Conservation (phyloP, 2,113 vertebrate species). For the Salminus brasiliensis region DNA sequence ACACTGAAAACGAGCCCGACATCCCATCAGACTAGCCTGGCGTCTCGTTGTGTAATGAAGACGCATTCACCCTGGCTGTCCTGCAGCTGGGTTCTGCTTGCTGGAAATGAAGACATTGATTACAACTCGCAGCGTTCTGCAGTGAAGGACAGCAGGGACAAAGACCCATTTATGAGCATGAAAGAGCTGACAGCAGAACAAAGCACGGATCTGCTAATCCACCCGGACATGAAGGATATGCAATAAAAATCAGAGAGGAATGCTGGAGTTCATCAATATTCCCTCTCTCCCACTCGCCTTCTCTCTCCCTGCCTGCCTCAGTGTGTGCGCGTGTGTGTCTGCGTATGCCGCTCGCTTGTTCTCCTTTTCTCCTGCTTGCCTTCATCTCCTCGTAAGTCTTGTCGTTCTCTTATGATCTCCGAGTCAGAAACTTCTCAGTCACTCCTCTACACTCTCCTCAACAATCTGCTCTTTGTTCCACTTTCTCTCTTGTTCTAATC, state of each 20-base stretch:
- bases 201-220: slow-evolving; percentile 59
- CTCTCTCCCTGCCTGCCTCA: neutral
- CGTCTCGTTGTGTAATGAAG: slow-evolving; percentile 29
- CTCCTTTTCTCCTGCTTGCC: neutral
- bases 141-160: slow-evolving; percentile 25
- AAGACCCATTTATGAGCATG: slow-evolving; percentile 37
- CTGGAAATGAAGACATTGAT: slow-evolving; percentile 35
- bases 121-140: slow-evolving; percentile 30
- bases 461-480: slow-evolving; percentile 7
- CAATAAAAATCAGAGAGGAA: slow-evolving; percentile 40
- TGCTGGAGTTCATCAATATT: slow-evolving; percentile 6
- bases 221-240: slow-evolving; percentile 55
- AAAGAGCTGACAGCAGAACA: slow-evolving; percentile 53
- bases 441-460: neutral
- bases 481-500: neutral
- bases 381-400: slow-evolving; percentile 6
- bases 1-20: neutral
- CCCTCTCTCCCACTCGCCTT: neutral
- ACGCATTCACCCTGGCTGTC: slow-evolving; percentile 8
- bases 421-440: slow-evolving; percentile 1
- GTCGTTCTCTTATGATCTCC: slow-evolving; percentile 31
- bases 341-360: neutral
- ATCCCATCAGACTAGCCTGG: neutral
- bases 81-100: slow-evolving; percentile 15
- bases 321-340: neutral